Percentiles rank a stretch among this genome's conserved stretches.
These are phyloP conservation scores for Mesocricetus auratus DNA, from an alignment of 2,113 vertebrate species.

Conservation along the genomic window DNA sequence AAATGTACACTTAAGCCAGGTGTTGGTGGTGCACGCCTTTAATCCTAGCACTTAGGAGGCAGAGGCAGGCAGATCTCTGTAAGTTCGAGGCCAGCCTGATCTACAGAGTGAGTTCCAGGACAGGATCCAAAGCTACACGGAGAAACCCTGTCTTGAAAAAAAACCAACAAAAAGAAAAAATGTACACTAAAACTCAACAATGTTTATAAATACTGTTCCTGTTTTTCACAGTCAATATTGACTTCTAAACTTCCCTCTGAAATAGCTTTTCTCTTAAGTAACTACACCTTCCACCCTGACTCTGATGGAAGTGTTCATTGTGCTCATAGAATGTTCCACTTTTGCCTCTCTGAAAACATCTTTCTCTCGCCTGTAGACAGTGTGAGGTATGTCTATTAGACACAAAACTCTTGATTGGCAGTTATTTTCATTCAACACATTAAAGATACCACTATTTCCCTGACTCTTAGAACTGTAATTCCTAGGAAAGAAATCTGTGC, in stretches of 20 bases:
- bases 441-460: background rate
- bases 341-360: background rate
- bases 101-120: no score
- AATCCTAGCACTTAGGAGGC: no score
- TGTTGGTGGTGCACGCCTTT: no score
- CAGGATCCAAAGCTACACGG: no score
- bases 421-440: background rate
- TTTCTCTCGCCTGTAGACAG: background rate
- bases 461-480: background rate
- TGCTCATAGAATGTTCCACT: background rate
- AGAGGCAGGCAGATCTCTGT: no score
- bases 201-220: background rate
- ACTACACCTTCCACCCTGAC: background rate
- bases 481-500: conserved; percentile 2
- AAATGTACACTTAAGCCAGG: background rate
- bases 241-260: background rate
- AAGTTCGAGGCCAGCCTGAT: no score
- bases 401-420: background rate
- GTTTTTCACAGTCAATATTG: background rate
- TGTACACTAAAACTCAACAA: background rate
- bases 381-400: background rate
- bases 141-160: no score
- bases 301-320: background rate
- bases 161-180: background rate
- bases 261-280: conserved; percentile 16